Conservation (phyloP, 2,888 invertebrate species). For the Acleris holmiana region DNA sequence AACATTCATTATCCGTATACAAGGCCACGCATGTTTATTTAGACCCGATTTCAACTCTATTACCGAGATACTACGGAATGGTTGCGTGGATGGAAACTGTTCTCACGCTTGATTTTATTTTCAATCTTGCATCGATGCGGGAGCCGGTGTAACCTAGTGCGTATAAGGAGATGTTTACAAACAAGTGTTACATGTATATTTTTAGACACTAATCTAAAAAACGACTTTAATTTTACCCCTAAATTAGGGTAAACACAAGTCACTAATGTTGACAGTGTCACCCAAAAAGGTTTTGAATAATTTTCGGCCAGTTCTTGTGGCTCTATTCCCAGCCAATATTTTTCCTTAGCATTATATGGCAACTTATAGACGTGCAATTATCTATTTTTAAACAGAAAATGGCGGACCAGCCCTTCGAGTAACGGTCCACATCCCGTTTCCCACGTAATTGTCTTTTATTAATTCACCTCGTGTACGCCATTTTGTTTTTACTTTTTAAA, state of each 20-base stretch:
- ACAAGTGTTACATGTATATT: background rate
- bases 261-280: slow-evolving; percentile 1
- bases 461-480: slow-evolving; percentile 41
- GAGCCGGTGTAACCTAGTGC: slow-evolving; percentile 14
- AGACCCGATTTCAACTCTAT: slow-evolving; percentile 7
- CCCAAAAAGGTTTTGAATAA: background rate
- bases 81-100: background rate
- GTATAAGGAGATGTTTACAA: slow-evolving; percentile 20
- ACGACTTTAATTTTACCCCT: background rate
- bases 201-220: background rate
- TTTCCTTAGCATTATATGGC: slow-evolving; percentile 9
- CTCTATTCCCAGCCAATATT: slow-evolving; percentile 1
- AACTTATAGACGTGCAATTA: slow-evolving; percentile 24
- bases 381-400: slow-evolving; percentile 40
- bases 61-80: background rate
- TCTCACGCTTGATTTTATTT: slow-evolving; percentile 26
- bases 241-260: background rate
- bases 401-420: slow-evolving; percentile 43
- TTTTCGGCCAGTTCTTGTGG: background rate
- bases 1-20: slow-evolving; percentile 7
- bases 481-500: slow-evolving; percentile 43
- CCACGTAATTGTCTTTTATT: slow-evolving; percentile 52
- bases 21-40: slow-evolving; percentile 14
- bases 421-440: slow-evolving; percentile 62
- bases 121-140: slow-evolving; percentile 16